Evolutionary conservation across 2,888 invertebrate genomes (phyloP), one percentile per base, ranked within the genome.

Genomic region (Drosophila phalerata): DNA sequence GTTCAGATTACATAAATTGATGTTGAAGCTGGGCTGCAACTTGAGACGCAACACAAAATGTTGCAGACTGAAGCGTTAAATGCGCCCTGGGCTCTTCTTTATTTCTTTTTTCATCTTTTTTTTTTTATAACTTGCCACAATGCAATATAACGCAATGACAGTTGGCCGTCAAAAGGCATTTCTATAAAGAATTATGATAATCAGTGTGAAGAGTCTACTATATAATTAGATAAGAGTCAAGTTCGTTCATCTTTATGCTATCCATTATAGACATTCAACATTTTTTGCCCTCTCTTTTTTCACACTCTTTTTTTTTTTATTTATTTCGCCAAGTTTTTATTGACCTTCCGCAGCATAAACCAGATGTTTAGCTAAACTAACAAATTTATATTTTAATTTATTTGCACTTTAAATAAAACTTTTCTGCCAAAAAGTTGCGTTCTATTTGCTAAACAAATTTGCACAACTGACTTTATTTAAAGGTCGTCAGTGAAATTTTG

Each of bases 1-100:
- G 77, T 83, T 79, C 81, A 79, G 84, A 83, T 86, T 84, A 84
- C 87, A 84, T 86, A 84, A 86, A 84, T 84, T 84, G 84, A 84
- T 86, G 84, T 67, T 73, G 84, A 86, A 75, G 84, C 71, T 51
- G 65, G 43, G 49, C 58, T 81, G 84, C 81, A 86, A 86, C 86
- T 77, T 75, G 84, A 84, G 86, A 81, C 73, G 70, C 60, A n/a
- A 9, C 55, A 19, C 38, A 70, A 72, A 79, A 69, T 79, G 76
- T 84, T 69, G 62, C 79, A 76, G 69, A 72, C 61, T 70, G 79
- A 70, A 68, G 63, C 70, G 76, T 75, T 71, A 65, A 83, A 81
- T 75, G 63, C 47, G 67, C 78, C 48, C 30, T 34, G 45, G 51
- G 62, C 60, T 47, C 43, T 45, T 48, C 32, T 30, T 60, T 22